phyloP scores from a whole-genome alignment of 1,140 invertebrate genomes.

The Zaprionus inermis region DNA sequence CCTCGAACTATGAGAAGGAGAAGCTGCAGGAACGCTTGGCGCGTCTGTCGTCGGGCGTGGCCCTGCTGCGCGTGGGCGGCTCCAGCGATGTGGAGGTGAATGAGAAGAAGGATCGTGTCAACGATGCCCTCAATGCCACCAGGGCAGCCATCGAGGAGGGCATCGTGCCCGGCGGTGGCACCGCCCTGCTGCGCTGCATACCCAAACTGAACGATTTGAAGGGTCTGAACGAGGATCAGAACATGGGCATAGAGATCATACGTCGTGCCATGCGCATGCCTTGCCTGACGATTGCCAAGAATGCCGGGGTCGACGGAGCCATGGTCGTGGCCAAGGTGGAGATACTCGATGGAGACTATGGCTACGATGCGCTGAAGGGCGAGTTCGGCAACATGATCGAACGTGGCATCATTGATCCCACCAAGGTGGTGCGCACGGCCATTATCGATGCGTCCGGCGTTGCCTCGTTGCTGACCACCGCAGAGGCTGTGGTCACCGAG shows the following conservation, averaged over 20 bases:
- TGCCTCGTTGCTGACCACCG: conserved; percentile 97
- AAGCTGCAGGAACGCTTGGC: conserved; percentile 98
- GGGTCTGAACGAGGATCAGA: conserved; percentile 93
- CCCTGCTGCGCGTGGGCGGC: conserved; percentile 97
- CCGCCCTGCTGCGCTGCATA: conserved; percentile 95
- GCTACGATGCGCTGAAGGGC: conserved; percentile 98
- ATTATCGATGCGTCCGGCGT: conserved; percentile 99
- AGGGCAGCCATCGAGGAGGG: conserved; percentile 99
- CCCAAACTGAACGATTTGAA: conserved; percentile 89
- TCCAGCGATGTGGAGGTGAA: conserved; percentile 99
- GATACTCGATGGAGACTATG: conserved; percentile 90
- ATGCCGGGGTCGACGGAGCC: conserved; percentile 98
- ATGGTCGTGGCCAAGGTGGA: conserved; percentile 97
- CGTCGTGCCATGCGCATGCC: conserved; percentile 96
- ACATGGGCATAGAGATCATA: conserved; percentile 94
- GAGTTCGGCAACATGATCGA: conserved; percentile 98
- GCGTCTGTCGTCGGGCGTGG: conserved; percentile 96
- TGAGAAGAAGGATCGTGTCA: conserved; percentile 99
- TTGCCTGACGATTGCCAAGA: conserved; percentile 96
- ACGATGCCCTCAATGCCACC: conserved; percentile 99
- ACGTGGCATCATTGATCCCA: conserved; percentile 99
- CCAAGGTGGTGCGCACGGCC: conserved; percentile 98
- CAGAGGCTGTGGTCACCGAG: conserved; percentile 97
- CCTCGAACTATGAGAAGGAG: conserved; percentile 99
- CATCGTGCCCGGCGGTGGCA: conserved; percentile 98